These are phyloP conservation scores for Aphelocoma coerulescens DNA, from an alignment of 2,113 vertebrate species.

Conservation along the genomic window DNA sequence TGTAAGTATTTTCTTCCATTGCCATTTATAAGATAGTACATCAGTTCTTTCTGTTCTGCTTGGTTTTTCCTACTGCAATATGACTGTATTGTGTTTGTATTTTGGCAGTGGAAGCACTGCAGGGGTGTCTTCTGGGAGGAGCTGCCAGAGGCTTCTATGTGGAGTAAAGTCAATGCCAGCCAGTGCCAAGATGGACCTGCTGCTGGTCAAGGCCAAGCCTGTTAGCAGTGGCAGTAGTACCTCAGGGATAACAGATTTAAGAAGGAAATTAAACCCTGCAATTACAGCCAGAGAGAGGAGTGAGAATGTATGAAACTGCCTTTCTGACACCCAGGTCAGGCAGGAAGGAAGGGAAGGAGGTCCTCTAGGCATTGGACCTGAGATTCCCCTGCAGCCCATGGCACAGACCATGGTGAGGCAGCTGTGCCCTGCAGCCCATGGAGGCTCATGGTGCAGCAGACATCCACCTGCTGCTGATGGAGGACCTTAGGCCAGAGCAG, in stretches of 20 bases:
- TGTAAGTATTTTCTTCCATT: background rate
- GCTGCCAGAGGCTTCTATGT: background rate
- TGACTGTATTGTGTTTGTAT: background rate
- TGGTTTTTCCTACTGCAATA: background rate
- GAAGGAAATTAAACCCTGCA: background rate
- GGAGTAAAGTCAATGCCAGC: background rate
- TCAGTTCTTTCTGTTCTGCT: background rate
- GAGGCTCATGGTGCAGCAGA: background rate
- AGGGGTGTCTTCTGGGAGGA: background rate
- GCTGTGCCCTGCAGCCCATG: background rate
- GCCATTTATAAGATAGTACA: background rate
- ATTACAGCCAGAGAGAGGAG: background rate
- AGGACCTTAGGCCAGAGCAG: background rate
- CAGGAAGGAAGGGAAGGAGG: background rate
- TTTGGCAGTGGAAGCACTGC: background rate
- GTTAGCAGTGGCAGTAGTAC: too few species aligned
- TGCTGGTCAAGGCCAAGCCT: background rate
- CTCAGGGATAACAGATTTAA: background rate
- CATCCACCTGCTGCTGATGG: background rate
- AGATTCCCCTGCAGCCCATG: background rate
- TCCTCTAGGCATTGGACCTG: fast-evolving
- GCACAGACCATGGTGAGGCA: background rate
- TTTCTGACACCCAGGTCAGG: background rate
- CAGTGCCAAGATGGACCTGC: too few species aligned
- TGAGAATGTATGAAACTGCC: background rate